Conservation (phyloP, 2,113 vertebrate species). For the Petrocephalus zakoni region DNA sequence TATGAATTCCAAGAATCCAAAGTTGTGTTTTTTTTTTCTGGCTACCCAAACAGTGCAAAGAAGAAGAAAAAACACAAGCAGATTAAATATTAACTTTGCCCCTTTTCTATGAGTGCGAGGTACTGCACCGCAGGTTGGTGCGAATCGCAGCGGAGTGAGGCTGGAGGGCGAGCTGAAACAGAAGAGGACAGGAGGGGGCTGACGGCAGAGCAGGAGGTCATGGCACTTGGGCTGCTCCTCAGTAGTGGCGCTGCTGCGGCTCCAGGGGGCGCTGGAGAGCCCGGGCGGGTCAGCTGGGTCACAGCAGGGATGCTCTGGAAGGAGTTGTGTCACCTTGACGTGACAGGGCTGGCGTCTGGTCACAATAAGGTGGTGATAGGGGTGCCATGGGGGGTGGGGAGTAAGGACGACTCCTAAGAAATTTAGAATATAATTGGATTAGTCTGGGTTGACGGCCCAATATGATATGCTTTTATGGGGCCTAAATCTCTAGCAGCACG, state of each 20-base stretch:
- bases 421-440: neutral
- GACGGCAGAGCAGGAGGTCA: neutral
- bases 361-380: neutral
- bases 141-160: neutral
- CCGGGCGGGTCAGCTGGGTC: neutral
- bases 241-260: neutral
- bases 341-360: neutral
- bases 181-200: neutral
- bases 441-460: neutral
- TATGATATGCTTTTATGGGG: neutral
- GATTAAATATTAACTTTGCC: slow-evolving; percentile 7
- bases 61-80: neutral
- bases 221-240: neutral
- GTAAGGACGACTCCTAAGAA: neutral
- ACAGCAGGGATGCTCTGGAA: neutral
- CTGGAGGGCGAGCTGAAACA: neutral
- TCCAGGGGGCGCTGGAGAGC: neutral
- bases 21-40: neutral
- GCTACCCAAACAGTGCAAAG: neutral
- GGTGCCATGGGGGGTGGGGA: neutral
- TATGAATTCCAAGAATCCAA: neutral
- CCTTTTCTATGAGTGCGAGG: neutral
- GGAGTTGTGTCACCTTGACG: neutral
- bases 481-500: neutral
- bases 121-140: neutral